Conservation (phyloP, 1,140 invertebrate genomes). For the Halictus rubicundus region DNA sequence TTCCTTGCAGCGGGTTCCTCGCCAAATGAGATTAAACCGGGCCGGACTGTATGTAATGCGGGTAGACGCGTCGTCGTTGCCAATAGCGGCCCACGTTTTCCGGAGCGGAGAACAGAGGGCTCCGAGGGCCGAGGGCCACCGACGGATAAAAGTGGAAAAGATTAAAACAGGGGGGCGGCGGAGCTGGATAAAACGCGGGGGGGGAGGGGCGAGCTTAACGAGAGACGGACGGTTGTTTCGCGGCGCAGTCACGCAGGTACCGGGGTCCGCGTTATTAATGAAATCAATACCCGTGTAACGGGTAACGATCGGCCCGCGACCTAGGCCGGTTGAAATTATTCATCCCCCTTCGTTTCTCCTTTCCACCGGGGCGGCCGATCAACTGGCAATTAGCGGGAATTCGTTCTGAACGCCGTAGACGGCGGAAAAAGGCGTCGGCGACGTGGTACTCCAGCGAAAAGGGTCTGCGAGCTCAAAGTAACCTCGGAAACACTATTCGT, state of each 20-base stretch:
- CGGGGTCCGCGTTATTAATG: conserved; percentile 46
- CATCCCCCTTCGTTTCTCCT: background rate
- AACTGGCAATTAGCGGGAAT: no score
- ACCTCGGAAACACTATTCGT: no score
- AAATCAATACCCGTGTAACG: conserved; percentile 46
- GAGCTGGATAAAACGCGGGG: background rate
- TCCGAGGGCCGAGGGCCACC: background rate
- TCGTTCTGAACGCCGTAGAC: no score
- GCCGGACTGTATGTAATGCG: conserved; percentile 44
- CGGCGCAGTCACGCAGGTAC: conserved; percentile 15
- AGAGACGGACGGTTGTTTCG: conserved; percentile 47
- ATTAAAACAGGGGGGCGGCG: conserved; percentile 42
- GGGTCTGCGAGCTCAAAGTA: no score
- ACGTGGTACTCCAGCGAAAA: no score
- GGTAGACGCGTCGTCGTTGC: conserved; percentile 53
- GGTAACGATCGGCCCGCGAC: conserved; percentile 52
- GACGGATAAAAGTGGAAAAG: conserved; percentile 48
- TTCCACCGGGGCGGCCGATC: background rate
- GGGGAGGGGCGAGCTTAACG: conserved; percentile 28
- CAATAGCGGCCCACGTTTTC: conserved; percentile 39
- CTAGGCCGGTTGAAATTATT: conserved; percentile 2
- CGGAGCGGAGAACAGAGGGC: background rate
- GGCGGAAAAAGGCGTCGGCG: no score
- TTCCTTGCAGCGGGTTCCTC: conserved; percentile 41
- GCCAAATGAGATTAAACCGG: conserved; percentile 52